These are phyloP conservation scores for Mesoclemmys tuberculata DNA, from an alignment of 2,113 vertebrate species.

Conservation along the genomic window DNA sequence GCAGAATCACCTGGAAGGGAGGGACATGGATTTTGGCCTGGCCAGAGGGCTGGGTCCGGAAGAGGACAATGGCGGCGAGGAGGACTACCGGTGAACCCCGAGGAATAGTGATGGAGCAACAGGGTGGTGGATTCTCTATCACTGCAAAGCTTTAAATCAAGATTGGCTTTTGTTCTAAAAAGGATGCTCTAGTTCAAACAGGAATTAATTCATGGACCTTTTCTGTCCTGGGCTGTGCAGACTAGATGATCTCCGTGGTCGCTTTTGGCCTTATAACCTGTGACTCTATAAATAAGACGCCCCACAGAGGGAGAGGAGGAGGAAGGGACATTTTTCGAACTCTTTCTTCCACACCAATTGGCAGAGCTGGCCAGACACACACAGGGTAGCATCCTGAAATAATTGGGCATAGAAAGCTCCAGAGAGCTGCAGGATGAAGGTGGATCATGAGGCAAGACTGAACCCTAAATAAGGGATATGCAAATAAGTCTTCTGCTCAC, in stretches of 20 bases:
- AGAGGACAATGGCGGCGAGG: too few species aligned
- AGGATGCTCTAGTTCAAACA: neutral
- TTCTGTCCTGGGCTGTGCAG: neutral
- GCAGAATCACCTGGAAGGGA: too few species aligned
- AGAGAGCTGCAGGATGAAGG: neutral
- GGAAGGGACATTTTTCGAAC: neutral
- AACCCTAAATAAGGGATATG: fast-evolving
- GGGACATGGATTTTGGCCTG: too few species aligned
- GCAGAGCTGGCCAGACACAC: neutral
- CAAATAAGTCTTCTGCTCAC: fast-evolving
- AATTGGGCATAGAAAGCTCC: neutral
- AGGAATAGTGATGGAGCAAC: too few species aligned
- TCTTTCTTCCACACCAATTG: neutral
- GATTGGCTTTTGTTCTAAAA: neutral
- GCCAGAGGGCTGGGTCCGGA: too few species aligned
- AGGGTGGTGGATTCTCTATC: neutral
- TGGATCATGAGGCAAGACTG: neutral
- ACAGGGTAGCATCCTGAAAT: neutral
- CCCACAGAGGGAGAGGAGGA: neutral
- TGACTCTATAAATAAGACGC: neutral
- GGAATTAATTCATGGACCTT: neutral
- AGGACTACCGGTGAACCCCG: too few species aligned
- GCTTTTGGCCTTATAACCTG: neutral
- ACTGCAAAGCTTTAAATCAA: neutral
- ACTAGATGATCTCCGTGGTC: neutral